phyloP scores from a whole-genome alignment of 2,797 vertebrate species.

The Poeciliopsis infans region DNA sequence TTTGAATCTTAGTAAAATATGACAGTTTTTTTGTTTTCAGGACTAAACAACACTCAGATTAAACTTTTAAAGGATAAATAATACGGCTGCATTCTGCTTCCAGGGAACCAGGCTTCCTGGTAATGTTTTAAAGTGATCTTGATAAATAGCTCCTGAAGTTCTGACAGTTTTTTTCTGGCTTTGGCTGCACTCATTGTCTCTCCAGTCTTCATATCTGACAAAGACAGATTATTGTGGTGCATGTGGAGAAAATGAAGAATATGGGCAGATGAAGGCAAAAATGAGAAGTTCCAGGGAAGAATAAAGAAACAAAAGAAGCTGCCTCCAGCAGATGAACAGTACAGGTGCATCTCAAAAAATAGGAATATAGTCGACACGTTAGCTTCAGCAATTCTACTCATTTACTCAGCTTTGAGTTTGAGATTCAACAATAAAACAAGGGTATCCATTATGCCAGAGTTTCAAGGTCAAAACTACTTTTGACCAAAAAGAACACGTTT shows the following conservation, averaged over 20 bases:
- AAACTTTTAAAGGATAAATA: background rate
- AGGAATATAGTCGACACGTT: background rate
- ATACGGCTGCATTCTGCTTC: background rate
- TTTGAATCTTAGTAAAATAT: background rate
- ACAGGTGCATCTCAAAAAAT: background rate
- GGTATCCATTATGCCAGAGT: background rate
- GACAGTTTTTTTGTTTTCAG: background rate
- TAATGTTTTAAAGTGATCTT: background rate
- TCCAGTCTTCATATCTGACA: background rate
- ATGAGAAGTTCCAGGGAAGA: background rate
- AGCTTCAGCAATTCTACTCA: background rate
- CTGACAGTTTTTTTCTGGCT: background rate
- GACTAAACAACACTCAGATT: background rate
- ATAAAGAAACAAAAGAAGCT: background rate
- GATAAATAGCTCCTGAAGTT: background rate
- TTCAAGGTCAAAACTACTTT: background rate
- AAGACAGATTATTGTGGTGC: background rate
- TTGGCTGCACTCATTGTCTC: background rate
- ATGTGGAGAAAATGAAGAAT: background rate
- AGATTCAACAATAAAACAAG: background rate
- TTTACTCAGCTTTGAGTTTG: background rate
- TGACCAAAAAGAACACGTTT: background rate
- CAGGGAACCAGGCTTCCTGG: background rate
- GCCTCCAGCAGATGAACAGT: background rate
- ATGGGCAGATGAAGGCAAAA: background rate